Evolutionary conservation across 2,113 vertebrate genomes (phyloP).

Genomic region (Chloropsis cyanopogon): DNA sequence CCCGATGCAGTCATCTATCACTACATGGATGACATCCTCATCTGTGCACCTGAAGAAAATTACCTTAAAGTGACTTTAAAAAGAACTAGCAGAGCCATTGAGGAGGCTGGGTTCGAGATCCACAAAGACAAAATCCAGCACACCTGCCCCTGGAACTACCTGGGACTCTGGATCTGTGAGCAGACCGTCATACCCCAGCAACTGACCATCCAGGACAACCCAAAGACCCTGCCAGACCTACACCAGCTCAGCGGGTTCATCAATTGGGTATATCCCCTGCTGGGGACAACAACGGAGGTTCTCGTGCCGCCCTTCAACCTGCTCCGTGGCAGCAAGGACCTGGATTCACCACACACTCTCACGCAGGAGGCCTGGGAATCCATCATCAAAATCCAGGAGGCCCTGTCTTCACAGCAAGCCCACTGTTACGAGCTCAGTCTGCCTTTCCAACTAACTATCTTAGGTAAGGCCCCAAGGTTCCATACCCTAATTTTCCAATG

Average conservation of each 20-base stretch:
- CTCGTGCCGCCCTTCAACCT: not conserved
- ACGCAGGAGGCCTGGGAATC: not conserved
- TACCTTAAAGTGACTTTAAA: too few relatives aligned
- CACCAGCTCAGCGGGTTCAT: not conserved
- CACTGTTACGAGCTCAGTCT: not conserved
- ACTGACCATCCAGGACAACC: not conserved
- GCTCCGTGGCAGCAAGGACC: not conserved
- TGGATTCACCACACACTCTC: not conserved
- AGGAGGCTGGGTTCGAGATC: not conserved
- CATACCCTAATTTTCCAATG: not conserved
- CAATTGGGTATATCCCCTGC: not conserved
- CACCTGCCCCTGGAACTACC: not conserved
- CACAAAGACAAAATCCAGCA: not conserved
- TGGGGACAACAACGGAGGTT: not conserved
- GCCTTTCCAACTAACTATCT: not conserved
- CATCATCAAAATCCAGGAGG: not conserved
- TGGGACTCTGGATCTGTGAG: not conserved
- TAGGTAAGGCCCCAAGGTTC: not conserved
- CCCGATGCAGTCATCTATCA: too few relatives aligned
- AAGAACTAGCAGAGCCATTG: not conserved
- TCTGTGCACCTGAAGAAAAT: too few relatives aligned
- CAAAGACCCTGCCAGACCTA: not conserved
- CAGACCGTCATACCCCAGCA: not conserved
- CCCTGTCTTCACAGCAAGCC: not conserved
- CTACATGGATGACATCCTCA: too few relatives aligned